phyloP scores from a whole-genome alignment of 2,888 invertebrate genomes.

The Cryptops parisi region DNA sequence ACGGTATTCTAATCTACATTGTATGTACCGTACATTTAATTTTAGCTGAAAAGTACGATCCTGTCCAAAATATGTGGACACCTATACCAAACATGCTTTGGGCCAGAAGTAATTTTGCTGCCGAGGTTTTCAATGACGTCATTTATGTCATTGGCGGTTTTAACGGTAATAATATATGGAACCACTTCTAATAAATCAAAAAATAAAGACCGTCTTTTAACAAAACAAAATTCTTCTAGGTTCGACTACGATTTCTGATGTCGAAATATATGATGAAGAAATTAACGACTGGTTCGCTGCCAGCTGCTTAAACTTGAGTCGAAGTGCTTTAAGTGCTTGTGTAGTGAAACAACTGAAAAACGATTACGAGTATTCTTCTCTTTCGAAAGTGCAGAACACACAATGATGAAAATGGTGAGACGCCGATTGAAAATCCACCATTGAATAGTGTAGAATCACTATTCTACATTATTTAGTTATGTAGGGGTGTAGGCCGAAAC shows the following conservation, averaged over 20 bases:
- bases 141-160: conserved; percentile 73
- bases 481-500: no score
- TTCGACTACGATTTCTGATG: conserved; percentile 52
- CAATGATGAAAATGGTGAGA: not conserved
- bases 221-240: no score
- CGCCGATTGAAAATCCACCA: not conserved
- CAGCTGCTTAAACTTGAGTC: conserved; percentile 62
- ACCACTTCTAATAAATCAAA: no score
- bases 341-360: conserved; percentile 56
- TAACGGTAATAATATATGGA: conserved; percentile 47
- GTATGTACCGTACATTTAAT: no score
- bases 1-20: not conserved
- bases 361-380: conserved; percentile 47
- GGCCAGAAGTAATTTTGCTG: conserved; percentile 66
- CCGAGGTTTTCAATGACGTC: conserved; percentile 55
- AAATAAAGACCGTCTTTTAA: no score
- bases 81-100: conserved; percentile 55
- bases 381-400: conserved; percentile 18
- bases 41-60: conserved; percentile 25
- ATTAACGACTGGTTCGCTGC: conserved; percentile 51
- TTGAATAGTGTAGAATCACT: conserved; percentile 4
- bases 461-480: no score
- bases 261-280: conserved; percentile 59
- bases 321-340: conserved; percentile 66
- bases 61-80: conserved; percentile 42